Base-by-base conservation (phyloP, 2,797 vertebrate species). In the Australoheros facetus region DNA sequence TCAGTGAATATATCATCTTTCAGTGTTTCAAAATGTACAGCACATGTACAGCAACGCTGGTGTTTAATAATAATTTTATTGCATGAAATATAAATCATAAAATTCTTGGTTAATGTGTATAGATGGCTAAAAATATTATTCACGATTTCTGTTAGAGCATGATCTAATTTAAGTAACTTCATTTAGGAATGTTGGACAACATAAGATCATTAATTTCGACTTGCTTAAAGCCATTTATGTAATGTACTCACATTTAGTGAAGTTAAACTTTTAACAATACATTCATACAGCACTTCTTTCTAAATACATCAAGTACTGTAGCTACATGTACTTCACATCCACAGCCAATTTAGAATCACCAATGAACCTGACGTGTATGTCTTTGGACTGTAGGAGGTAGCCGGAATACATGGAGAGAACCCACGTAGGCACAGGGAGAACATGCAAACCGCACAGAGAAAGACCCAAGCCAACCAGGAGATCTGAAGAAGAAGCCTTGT, bases 1-100 rank as follows among this genome's bases (percentile, higher is more conserved):
- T 86, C 69, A 90, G 80, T 78, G 73, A 84, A 71, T 54, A 54
- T 39, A 77, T 83, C 71, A 71, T 84, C 42, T 69, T 88, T 90
- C 21, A 85, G 45, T 86, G 60, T 75, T 83, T 82, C 23, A 66
- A 73, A 82, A 82, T 73, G 48, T 78, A 62, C 54, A 73, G 28
- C 12, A 69, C 74, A 71, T 73, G 42, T 51, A 30, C n/a, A n/a
- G 53, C 28, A 69, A n/a, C 26, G 19, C 34, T 16, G 9, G 45
- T 56, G 11, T 75, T 66, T 23, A 77, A 77, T 51, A 30, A 56
- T 72, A 9, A 76, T 73, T 87, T 57, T 4, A 48, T 19, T 16
- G n/a, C 42, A 55, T 19, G 17, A 7, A 58, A 81, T 75, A 74
- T 28, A 45, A n/a, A 53, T 30, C n/a, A 30, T 21, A 28, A n/a